phyloP scores from a whole-genome alignment of 2,113 vertebrate species.

The Microtus oregoni region DNA sequence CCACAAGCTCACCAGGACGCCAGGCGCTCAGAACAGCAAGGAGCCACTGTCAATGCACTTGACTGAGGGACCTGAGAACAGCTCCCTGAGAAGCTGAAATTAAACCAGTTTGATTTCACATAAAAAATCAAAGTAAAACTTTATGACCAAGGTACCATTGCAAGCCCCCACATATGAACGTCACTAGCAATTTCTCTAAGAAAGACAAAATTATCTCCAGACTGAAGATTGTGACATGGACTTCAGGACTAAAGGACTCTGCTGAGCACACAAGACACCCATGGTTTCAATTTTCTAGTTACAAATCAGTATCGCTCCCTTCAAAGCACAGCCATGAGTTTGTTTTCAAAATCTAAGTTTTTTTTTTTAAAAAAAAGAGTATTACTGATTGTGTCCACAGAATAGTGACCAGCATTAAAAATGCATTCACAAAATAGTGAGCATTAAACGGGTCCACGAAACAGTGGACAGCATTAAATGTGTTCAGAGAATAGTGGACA shows the following conservation, averaged over 20 bases:
- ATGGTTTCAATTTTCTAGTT: constrained; percentile 17
- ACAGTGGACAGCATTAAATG: not conserved
- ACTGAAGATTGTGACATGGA: not conserved
- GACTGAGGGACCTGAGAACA: not conserved
- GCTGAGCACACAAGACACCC: not conserved
- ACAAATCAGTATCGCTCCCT: not conserved
- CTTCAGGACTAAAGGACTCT: not conserved
- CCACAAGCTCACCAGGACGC: not conserved
- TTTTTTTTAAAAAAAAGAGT: no score
- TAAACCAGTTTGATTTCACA: constrained; percentile 37
- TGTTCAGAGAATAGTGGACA: not conserved
- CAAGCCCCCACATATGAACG: not conserved
- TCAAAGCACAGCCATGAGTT: rapidly evolving
- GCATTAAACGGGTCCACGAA: not conserved
- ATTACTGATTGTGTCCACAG: not conserved
- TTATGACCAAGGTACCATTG: not conserved
- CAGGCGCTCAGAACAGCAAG: not conserved
- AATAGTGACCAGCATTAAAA: not conserved
- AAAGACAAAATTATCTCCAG: constrained; percentile 14
- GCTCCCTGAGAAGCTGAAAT: constrained; percentile 14
- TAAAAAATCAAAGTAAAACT: not conserved
- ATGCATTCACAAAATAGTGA: no score
- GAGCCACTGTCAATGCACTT: not conserved
- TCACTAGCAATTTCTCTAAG: not conserved
- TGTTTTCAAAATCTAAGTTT: constrained; percentile 45